These are phyloP conservation scores for Scalopus aquaticus DNA, from an alignment of 2,113 vertebrate species.

Conservation along the genomic window DNA sequence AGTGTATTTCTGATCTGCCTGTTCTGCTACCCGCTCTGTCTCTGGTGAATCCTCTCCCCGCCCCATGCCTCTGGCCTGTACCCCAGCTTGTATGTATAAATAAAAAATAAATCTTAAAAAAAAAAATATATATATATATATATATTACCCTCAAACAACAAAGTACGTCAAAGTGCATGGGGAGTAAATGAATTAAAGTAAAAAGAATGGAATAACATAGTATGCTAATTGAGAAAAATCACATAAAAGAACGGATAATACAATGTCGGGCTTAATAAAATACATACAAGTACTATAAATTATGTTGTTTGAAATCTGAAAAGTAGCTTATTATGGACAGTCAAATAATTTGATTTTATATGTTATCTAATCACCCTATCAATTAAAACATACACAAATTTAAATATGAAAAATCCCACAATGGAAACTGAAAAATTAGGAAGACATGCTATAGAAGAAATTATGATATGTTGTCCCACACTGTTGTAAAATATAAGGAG, in stretches of 20 bases:
- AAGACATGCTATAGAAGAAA: neutral
- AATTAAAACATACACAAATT: neutral
- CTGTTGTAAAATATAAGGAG: neutral
- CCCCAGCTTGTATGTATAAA: too few relatives aligned
- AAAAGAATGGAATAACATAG: neutral
- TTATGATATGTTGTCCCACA: neutral
- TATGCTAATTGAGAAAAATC: neutral
- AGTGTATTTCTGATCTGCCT: too few relatives aligned
- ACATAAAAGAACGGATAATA: neutral
- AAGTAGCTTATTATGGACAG: neutral
- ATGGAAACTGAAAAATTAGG: neutral
- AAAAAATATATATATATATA: too few relatives aligned
- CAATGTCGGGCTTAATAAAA: neutral
- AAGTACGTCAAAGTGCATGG: neutral
- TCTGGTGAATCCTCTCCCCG: too few relatives aligned
- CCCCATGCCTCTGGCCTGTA: too few relatives aligned
- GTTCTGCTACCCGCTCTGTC: too few relatives aligned
- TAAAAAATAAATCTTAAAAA: too few relatives aligned
- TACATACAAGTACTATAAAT: neutral
- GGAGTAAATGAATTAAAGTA: neutral
- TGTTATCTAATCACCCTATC: neutral
- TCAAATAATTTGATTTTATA: conserved; percentile 8
- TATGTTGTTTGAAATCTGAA: neutral
- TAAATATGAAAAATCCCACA: neutral
- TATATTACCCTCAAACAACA: neutral